Conservation (phyloP, 2,797 vertebrate species). For the Acropternis orthonyx region DNA sequence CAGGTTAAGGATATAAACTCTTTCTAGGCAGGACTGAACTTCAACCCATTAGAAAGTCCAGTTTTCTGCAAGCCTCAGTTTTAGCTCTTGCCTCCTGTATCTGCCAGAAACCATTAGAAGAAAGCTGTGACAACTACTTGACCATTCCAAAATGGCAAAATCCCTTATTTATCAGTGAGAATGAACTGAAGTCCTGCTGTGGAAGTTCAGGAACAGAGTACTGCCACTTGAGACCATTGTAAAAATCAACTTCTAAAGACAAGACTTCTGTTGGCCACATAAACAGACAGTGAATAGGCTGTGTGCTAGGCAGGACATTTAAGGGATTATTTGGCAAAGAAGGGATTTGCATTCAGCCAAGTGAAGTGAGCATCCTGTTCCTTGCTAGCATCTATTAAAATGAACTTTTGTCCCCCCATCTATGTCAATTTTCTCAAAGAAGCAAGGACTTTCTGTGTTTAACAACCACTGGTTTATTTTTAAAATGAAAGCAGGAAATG, state of each 20-base stretch:
- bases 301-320: not conserved
- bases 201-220: not conserved
- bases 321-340: conserved; percentile 20
- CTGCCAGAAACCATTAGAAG: not conserved
- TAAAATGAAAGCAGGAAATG: conserved; percentile 20
- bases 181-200: not conserved
- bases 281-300: not conserved
- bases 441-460: not conserved
- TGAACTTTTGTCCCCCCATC: not conserved
- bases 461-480: conserved; percentile 2
- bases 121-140: not conserved
- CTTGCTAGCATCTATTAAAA: not conserved
- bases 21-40: not conserved
- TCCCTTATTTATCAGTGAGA: not conserved
- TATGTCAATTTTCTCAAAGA: not conserved
- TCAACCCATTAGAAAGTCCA: not conserved
- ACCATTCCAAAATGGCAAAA: not conserved
- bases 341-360: not conserved
- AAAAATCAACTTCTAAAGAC: not conserved
- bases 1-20: not conserved
- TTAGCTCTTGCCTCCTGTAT: not conserved
- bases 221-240: not conserved
- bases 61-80: not conserved
- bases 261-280: not conserved
- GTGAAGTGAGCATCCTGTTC: not conserved